Conservation (phyloP, 2,797 vertebrate genomes). For the Hydrocynus forskahlii region DNA sequence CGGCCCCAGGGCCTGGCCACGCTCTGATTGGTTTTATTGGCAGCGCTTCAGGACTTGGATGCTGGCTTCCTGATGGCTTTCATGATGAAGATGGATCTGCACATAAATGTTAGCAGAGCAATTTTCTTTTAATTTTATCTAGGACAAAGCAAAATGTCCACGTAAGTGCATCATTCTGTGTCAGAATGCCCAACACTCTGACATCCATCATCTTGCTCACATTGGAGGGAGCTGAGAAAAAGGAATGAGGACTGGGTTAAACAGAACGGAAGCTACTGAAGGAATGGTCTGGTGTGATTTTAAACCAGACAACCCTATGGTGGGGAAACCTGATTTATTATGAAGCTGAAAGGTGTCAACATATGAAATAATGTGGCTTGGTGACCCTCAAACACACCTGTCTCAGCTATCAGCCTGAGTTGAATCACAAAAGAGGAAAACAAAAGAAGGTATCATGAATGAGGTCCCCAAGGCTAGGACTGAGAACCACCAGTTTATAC, state of each 20-base stretch:
- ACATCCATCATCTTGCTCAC: slow-evolving; percentile 22
- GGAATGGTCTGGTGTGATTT: background rate
- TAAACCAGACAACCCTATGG: too few species aligned
- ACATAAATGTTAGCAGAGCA: slow-evolving; percentile 62
- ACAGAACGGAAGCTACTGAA: slow-evolving; percentile 19
- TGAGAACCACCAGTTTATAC: background rate
- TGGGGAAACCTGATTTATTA: background rate
- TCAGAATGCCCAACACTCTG: slow-evolving; percentile 46
- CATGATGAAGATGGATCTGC: slow-evolving; percentile 73
- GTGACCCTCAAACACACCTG: background rate
- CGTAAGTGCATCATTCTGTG: slow-evolving; percentile 55
- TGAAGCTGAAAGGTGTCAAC: slow-evolving; percentile 1
- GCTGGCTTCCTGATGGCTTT: slow-evolving; percentile 62
- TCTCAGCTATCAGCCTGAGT: background rate
- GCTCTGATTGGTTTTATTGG: slow-evolving; percentile 75
- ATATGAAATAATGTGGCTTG: background rate
- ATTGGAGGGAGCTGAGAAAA: background rate
- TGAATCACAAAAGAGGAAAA: background rate
- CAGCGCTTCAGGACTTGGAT: slow-evolving; percentile 65
- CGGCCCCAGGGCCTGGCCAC: slow-evolving; percentile 49
- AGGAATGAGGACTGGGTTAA: slow-evolving; percentile 7
- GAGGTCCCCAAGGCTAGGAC: background rate
- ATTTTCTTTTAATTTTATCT: slow-evolving; percentile 67
- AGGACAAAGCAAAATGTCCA: slow-evolving; percentile 53
- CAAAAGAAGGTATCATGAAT: background rate